Percentiles rank a stretch among this genome's conserved stretches.
Evolutionary conservation across 1,140 invertebrate species (phyloP).

Genomic region (Colletes gigas): DNA sequence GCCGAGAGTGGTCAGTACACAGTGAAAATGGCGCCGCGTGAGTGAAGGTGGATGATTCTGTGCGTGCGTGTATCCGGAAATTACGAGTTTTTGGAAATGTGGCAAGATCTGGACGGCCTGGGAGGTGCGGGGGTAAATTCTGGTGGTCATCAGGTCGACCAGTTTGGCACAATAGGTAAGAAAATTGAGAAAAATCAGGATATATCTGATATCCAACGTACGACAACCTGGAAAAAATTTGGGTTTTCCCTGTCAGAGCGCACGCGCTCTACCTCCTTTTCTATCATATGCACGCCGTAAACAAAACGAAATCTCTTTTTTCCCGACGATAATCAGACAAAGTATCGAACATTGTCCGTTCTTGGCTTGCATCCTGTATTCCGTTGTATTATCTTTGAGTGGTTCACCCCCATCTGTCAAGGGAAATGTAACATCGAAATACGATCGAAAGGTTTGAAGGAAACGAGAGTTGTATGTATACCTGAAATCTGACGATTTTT

Average conservation of each 20-base stretch:
- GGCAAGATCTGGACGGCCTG: slow-evolving; percentile 77
- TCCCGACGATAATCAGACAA: background rate
- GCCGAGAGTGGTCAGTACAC: slow-evolving; percentile 33
- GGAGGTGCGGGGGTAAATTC: slow-evolving; percentile 74
- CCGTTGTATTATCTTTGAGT: background rate
- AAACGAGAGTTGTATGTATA: too few species aligned
- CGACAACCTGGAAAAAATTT: slow-evolving; percentile 11
- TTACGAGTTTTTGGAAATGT: slow-evolving; percentile 74
- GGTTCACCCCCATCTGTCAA: slow-evolving; percentile 31
- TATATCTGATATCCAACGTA: background rate
- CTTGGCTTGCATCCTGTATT: background rate
- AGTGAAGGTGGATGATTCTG: slow-evolving; percentile 71
- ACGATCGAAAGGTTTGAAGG: background rate
- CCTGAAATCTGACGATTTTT: background rate
- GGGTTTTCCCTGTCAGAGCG: slow-evolving; percentile 44
- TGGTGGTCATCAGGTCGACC: slow-evolving; percentile 75
- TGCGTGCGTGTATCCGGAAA: slow-evolving; percentile 68
- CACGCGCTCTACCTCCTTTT: slow-evolving; percentile 50
- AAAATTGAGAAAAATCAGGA: slow-evolving; percentile 5
- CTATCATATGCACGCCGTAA: slow-evolving; percentile 51
- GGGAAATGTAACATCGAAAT: background rate
- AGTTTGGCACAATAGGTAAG: slow-evolving; percentile 76
- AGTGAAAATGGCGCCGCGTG: slow-evolving; percentile 77
- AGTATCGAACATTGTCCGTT: too few species aligned
- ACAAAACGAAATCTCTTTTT: slow-evolving; percentile 52